Conservation (phyloP, 1,140 invertebrate species). For the Popillia japonica region DNA sequence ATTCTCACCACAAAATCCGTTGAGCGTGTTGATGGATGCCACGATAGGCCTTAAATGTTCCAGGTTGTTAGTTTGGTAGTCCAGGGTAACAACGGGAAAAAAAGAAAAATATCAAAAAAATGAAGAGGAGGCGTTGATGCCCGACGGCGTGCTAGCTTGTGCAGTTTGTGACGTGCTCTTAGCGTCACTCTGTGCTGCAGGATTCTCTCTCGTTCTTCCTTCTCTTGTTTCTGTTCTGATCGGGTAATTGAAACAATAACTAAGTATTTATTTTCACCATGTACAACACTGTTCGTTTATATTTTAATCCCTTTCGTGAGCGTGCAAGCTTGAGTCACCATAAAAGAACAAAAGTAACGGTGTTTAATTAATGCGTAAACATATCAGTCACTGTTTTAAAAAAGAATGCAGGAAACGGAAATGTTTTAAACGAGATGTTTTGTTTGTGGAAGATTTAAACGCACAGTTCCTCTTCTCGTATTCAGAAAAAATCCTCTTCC, state of each 20-base stretch:
- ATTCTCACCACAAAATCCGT: constrained; percentile 61
- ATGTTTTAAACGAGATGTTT: constrained; percentile 13
- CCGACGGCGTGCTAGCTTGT: not conserved
- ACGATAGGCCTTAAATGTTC: constrained; percentile 62
- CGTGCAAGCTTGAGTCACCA: not conserved
- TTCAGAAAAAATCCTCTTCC: not conserved
- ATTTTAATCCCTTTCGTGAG: not conserved
- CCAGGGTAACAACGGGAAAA: constrained; percentile 36
- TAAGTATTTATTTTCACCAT: too few relatives aligned
- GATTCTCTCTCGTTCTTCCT: too few relatives aligned
- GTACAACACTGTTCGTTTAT: not conserved
- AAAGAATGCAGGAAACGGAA: constrained; percentile 31
- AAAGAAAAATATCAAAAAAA: constrained; percentile 29
- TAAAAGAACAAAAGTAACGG: not conserved
- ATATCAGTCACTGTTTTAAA: constrained; percentile 29
- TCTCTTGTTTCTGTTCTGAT: not conserved
- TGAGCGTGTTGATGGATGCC: constrained; percentile 61
- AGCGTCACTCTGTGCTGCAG: too few relatives aligned
- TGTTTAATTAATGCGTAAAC: constrained; percentile 12
- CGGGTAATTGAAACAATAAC: not conserved
- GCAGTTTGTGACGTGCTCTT: too few relatives aligned
- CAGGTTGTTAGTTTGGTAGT: constrained; percentile 48
- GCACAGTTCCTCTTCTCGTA: constrained; percentile 2
- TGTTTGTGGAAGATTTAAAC: not conserved
- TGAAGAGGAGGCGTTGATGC: not conserved